Evolutionary conservation across 2,797 vertebrate genomes (phyloP).

Genomic region (Diceros bicornis): DNA sequence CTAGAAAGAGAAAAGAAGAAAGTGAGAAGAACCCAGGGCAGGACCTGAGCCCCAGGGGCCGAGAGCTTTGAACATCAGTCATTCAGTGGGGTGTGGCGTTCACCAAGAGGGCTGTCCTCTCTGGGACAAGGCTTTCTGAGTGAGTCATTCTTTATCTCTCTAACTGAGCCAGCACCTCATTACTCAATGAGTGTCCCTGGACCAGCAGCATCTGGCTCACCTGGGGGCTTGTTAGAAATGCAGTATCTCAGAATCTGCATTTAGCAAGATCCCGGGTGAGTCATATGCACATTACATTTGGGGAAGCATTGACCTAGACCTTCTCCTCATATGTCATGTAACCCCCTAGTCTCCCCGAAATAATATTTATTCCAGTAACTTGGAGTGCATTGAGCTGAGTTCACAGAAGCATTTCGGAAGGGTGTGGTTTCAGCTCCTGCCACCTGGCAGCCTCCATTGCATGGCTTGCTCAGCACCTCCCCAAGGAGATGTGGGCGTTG

Average conservation of each 20-base stretch:
- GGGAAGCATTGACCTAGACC: not conserved
- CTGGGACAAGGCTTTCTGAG: not conserved
- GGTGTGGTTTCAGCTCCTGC: not conserved
- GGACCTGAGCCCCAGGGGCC: accelerated
- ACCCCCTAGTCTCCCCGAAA: accelerated
- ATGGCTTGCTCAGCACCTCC: accelerated
- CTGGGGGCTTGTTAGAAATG: not conserved
- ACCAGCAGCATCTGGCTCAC: not conserved
- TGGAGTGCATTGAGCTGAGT: accelerated
- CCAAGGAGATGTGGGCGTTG: not conserved
- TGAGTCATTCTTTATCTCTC: not conserved
- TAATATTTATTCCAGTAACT: not conserved
- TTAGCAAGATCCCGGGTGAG: not conserved
- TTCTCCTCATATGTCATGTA: accelerated
- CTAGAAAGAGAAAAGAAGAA: not conserved
- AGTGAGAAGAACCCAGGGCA: accelerated
- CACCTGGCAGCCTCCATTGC: accelerated
- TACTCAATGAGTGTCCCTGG: accelerated
- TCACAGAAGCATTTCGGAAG: accelerated
- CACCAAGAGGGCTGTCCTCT: not conserved
- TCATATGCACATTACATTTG: accelerated
- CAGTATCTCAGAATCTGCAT: not conserved
- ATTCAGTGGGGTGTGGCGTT: accelerated
- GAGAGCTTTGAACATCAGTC: accelerated
- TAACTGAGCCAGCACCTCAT: not conserved